Evolutionary conservation across 2,113 vertebrate species (phyloP).

Genomic region (Grammomys dolichurus): DNA sequence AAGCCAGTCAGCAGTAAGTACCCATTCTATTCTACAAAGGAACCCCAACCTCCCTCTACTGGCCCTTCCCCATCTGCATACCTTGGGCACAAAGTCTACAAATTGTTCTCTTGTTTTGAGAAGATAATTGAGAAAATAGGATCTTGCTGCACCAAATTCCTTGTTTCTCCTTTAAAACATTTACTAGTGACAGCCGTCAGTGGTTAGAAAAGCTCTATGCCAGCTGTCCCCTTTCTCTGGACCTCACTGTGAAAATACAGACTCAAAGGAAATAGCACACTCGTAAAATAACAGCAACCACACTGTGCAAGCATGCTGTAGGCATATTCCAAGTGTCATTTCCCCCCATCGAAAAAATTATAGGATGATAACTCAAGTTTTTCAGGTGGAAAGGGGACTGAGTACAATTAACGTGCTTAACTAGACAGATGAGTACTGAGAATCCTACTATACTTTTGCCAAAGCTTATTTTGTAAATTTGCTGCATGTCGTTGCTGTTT

Average conservation of each 20-base stretch:
- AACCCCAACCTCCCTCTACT: not conserved
- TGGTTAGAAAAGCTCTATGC: not conserved
- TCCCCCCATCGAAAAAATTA: not conserved
- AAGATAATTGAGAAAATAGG: constrained; percentile 68
- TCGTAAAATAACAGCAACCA: not conserved
- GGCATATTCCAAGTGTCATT: constrained; percentile 10
- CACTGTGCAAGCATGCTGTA: not conserved
- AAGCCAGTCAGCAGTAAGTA: constrained; percentile 34
- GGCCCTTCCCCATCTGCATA: not conserved
- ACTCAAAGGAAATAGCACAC: not conserved
- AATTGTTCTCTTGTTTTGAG: not conserved
- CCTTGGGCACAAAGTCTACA: not conserved
- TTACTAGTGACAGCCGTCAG: constrained; percentile 38
- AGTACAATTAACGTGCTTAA: not conserved
- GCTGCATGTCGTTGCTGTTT: constrained; percentile 23
- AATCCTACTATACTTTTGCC: constrained; percentile 42
- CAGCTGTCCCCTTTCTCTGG: not conserved
- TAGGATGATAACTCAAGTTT: constrained; percentile 25
- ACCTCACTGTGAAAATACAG: constrained; percentile 3
- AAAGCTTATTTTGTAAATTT: not conserved
- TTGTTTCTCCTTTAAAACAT: not conserved
- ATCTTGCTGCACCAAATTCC: not conserved
- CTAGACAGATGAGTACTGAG: not conserved
- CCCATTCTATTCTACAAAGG: not conserved
- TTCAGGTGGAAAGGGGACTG: not conserved